phyloP scores from a whole-genome alignment of 2,113 vertebrate species.

The Hyaena hyaena region DNA sequence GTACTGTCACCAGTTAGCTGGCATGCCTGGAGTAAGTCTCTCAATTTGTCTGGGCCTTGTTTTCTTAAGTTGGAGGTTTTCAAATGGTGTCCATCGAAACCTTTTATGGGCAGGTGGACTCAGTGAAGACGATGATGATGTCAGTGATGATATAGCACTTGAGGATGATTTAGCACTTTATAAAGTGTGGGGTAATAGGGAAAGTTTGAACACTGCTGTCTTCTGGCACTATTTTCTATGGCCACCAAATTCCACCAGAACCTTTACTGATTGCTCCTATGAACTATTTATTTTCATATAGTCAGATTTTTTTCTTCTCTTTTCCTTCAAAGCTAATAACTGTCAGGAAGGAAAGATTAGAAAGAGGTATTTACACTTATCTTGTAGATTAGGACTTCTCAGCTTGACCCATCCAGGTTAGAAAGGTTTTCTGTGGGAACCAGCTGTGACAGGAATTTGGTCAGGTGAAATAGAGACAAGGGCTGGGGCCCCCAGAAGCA shows the following conservation, averaged over 20 bases:
- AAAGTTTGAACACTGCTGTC: background rate
- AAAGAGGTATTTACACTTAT: background rate
- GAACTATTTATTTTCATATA: background rate
- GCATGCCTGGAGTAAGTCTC: background rate
- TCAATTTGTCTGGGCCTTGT: background rate
- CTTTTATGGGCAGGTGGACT: background rate
- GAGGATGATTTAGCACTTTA: background rate
- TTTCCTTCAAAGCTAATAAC: background rate
- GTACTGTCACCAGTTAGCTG: background rate
- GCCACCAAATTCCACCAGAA: background rate
- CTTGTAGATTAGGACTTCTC: background rate
- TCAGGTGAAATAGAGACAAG: background rate
- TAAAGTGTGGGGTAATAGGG: background rate
- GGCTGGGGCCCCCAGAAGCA: background rate
- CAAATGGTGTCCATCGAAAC: background rate
- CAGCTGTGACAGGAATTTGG: background rate
- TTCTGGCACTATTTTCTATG: background rate
- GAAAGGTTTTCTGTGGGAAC: background rate
- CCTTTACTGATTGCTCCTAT: background rate
- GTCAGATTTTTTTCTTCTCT: background rate
- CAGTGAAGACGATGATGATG: background rate
- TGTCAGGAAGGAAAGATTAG: background rate
- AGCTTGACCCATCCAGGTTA: background rate
- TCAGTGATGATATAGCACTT: background rate
- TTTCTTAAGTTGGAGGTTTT: conserved; percentile 39